Evolutionary conservation across 2,888 invertebrate genomes (phyloP).

Genomic region (Lasioglossum morio): DNA sequence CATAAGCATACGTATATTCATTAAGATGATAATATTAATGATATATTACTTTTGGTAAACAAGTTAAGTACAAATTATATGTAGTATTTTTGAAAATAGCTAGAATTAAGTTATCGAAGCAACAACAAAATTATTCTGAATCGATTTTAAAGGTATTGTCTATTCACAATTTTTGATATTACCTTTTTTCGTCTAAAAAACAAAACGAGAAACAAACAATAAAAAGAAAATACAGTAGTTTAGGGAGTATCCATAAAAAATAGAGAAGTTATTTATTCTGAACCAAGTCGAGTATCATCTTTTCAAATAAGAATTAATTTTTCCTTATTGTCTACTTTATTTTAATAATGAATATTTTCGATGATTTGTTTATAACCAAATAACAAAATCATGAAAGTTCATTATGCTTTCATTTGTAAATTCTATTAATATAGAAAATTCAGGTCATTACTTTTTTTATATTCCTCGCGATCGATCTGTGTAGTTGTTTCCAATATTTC

Average conservation of each 20-base stretch:
- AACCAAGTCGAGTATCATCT: not conserved
- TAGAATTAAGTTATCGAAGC: not conserved
- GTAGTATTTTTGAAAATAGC: not conserved
- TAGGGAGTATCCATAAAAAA: not conserved
- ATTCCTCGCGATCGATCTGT: slow-evolving; percentile 47
- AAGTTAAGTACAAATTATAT: slow-evolving; percentile 5
- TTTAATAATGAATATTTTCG: not conserved
- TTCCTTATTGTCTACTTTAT: not conserved
- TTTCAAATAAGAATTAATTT: not conserved
- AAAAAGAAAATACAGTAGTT: not conserved
- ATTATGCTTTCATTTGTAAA: not conserved
- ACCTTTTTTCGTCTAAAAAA: not conserved
- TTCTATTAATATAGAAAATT: not conserved
- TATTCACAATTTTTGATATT: not conserved
- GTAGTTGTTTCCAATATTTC: slow-evolving; percentile 56
- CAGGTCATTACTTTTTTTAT: slow-evolving; percentile 18
- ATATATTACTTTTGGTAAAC: not conserved
- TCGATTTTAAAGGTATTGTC: slow-evolving; percentile 5
- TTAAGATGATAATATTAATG: slow-evolving; percentile 11
- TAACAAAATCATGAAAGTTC: not conserved
- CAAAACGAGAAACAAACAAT: not conserved
- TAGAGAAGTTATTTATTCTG: not conserved
- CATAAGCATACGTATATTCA: slow-evolving; percentile 31
- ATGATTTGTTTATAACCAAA: not conserved
- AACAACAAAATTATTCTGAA: not conserved